phyloP scores from a whole-genome alignment of 2,888 invertebrate genomes.

The Cryptophagus acutangulus region DNA sequence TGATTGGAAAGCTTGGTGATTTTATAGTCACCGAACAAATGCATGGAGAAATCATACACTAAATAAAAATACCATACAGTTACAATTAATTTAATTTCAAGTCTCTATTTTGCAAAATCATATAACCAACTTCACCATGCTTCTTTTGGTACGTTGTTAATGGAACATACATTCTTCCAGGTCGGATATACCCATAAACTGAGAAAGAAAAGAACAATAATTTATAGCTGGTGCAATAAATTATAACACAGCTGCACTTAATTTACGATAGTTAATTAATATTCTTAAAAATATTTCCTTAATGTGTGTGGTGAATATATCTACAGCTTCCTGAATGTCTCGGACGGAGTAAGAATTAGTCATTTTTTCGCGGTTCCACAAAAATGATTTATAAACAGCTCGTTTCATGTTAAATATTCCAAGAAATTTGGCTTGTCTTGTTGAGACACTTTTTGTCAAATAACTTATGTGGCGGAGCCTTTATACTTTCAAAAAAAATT shows the following conservation, averaged over 20 bases:
- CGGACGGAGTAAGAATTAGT: too few relatives aligned
- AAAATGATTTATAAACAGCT: too few relatives aligned
- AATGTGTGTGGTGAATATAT: too few relatives aligned
- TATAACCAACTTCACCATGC: conserved; percentile 16
- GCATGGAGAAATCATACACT: conserved; percentile 26
- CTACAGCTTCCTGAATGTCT: too few relatives aligned
- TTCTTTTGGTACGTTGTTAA: conserved; percentile 18
- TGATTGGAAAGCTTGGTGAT: conserved; percentile 28
- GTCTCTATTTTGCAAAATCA: not conserved
- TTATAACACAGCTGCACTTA: conserved; percentile 1
- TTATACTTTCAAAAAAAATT: not conserved
- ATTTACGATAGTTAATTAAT: too few relatives aligned
- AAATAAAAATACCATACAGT: not conserved
- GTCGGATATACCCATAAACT: conserved; percentile 22
- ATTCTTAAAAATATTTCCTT: too few relatives aligned
- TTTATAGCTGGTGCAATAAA: conserved; percentile 2
- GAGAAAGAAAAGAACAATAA: conserved; percentile 13
- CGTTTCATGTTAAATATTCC: too few relatives aligned
- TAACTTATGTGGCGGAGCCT: not conserved
- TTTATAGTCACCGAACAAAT: conserved; percentile 28
- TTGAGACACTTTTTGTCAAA: conserved; percentile 1
- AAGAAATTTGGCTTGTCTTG: not conserved
- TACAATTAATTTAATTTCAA: not conserved
- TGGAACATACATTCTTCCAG: conserved; percentile 14
- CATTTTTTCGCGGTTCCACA: too few relatives aligned